These are phyloP conservation scores for Aleiodes alternator DNA, from an alignment of 2,888 invertebrate genomes.

Conservation along the genomic window DNA sequence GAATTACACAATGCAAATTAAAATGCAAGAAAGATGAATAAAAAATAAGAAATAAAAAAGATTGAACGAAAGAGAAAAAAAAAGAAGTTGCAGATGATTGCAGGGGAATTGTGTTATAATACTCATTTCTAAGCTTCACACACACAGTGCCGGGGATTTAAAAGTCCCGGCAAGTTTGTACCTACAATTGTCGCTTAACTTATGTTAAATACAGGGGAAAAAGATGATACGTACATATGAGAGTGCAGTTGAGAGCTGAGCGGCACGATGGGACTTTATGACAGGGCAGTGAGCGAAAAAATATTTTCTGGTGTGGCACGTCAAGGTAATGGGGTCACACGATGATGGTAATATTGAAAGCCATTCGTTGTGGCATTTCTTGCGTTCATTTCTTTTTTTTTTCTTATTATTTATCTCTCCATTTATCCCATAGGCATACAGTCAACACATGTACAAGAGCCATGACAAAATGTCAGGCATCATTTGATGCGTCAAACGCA, in stretches of 20 bases:
- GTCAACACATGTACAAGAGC: not conserved
- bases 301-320: constrained; percentile 60
- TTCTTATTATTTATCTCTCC: not conserved
- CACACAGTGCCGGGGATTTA: constrained; percentile 8
- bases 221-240: constrained; percentile 41
- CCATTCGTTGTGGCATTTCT: constrained; percentile 46
- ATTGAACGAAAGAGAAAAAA: constrained; percentile 41
- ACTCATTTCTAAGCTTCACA: constrained; percentile 18
- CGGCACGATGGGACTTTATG: constrained; percentile 61
- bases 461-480: constrained; percentile 40
- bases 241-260: constrained; percentile 61
- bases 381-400: constrained; percentile 38
- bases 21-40: constrained; percentile 2
- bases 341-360: constrained; percentile 48
- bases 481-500: constrained; percentile 27
- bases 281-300: constrained; percentile 61
- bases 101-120: constrained; percentile 30
- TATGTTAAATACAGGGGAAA: constrained; percentile 59
- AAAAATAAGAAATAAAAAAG: constrained; percentile 17
- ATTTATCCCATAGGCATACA: not conserved
- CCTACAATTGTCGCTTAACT: constrained; percentile 56
- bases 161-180: not conserved
- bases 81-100: constrained; percentile 18
- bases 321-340: constrained; percentile 62
- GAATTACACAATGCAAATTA: constrained; percentile 38